Conservation (phyloP, 53 echinoderm and acorn worm species). For the Luidia sarsii region DNA sequence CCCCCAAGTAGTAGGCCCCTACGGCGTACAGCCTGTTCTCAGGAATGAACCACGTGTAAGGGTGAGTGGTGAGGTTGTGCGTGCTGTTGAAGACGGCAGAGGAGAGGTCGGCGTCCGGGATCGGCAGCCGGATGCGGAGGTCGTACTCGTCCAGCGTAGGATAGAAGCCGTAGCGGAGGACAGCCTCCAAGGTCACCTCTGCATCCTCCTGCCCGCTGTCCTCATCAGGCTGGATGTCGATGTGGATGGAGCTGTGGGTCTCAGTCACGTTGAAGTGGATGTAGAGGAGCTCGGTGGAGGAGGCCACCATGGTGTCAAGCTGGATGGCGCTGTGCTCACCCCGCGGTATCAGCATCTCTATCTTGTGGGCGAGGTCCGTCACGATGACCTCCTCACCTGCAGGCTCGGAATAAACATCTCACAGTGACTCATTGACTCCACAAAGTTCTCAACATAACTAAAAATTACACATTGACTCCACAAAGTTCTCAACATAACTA, state of each 20-base stretch:
- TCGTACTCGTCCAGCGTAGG: constrained; percentile 64
- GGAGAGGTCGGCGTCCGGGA: constrained; percentile 37
- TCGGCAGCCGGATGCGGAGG: constrained; percentile 58
- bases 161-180: constrained; percentile 75
- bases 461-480: too few relatives aligned
- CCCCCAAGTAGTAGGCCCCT: constrained; percentile 70
- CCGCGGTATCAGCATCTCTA: constrained; percentile 78
- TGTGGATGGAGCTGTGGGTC: constrained; percentile 76
- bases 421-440: too few relatives aligned
- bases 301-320: constrained; percentile 59
- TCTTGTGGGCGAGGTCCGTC: constrained; percentile 56
- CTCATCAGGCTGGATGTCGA: constrained; percentile 55
- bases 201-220: constrained; percentile 1
- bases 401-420: too few relatives aligned
- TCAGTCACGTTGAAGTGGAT: constrained; percentile 72
- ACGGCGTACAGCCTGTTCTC: constrained; percentile 68
- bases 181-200: constrained; percentile 40
- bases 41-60: constrained; percentile 76
- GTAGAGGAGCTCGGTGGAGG: constrained; percentile 32
- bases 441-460: too few relatives aligned
- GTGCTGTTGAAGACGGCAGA: constrained; percentile 61
- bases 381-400: constrained; percentile 61
- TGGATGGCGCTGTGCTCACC: constrained; percentile 59
- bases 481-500: too few relatives aligned
- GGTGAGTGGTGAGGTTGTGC: constrained; percentile 63